These are phyloP conservation scores for Neopipo cinnamomea DNA, from an alignment of 2,113 vertebrate genomes.

Conservation along the genomic window DNA sequence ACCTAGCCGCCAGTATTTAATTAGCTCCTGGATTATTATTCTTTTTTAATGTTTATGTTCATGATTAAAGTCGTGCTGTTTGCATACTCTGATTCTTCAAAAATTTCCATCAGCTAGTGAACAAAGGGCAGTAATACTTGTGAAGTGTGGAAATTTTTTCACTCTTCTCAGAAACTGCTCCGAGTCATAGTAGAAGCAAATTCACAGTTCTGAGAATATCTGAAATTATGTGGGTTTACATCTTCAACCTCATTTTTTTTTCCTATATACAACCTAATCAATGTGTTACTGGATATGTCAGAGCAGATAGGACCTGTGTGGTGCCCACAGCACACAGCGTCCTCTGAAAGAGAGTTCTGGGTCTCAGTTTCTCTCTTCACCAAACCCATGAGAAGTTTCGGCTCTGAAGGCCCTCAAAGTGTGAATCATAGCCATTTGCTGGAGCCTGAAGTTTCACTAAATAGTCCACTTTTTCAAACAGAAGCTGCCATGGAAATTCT, in stretches of 20 bases:
- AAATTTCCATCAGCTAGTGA: not conserved
- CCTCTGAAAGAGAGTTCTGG: not conserved
- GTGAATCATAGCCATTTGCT: not conserved
- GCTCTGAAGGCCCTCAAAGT: not conserved
- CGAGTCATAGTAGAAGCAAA: not conserved
- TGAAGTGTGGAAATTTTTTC: slow-evolving; percentile 9
- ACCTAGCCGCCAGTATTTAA: not conserved
- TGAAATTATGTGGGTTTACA: not conserved
- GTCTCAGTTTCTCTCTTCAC: not conserved
- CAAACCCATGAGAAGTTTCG: not conserved
- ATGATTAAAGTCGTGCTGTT: slow-evolving; percentile 28
- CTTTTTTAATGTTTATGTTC: slow-evolving; percentile 9
- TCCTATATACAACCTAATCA: not conserved
- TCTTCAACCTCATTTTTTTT: not conserved
- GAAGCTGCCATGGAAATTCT: not conserved
- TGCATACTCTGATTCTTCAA: slow-evolving; percentile 9
- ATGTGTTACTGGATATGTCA: not conserved
- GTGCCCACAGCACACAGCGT: not conserved
- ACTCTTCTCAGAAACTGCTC: slow-evolving; percentile 28
- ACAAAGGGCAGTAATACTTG: not conserved
- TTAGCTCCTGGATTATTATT: not conserved
- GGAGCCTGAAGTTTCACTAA: not conserved
- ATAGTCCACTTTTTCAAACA: not conserved
- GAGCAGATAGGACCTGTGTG: not conserved
- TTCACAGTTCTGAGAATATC: not conserved